These are phyloP conservation scores for Oncorhynchus keta DNA, from an alignment of 2,113 vertebrate species.

Conservation along the genomic window DNA sequence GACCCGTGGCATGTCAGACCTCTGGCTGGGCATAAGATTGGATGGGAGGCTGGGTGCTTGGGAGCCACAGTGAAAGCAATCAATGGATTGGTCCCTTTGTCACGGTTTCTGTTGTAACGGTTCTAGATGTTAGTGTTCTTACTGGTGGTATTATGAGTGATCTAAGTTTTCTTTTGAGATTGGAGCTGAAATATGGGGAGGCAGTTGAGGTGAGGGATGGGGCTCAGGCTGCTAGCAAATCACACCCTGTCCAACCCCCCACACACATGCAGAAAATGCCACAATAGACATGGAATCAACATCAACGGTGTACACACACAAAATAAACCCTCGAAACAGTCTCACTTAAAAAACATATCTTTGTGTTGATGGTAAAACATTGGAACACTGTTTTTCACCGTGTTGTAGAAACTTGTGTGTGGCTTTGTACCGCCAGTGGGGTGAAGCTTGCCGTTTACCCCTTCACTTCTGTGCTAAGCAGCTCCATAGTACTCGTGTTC, in stretches of 20 bases:
- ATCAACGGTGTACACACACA: no score
- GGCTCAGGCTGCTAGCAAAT: constrained; percentile 16
- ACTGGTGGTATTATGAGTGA: constrained; percentile 51
- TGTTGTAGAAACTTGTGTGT: constrained; percentile 44
- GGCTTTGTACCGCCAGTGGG: constrained; percentile 43
- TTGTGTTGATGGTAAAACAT: constrained; percentile 40
- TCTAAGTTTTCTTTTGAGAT: constrained; percentile 24
- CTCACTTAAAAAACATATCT: constrained; percentile 52
- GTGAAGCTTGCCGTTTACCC: constrained; percentile 20
- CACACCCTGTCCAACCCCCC: constrained; percentile 17
- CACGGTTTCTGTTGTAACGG: constrained; percentile 56
- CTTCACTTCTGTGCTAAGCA: constrained; percentile 31
- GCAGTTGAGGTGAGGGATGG: constrained; percentile 12
- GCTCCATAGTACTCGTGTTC: constrained; percentile 33
- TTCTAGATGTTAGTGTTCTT: constrained; percentile 60
- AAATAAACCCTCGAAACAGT: constrained; percentile 10
- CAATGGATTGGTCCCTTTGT: constrained; percentile 45
- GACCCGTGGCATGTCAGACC: neutral
- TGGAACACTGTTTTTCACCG: constrained; percentile 44
- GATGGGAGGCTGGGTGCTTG: constrained; percentile 41
- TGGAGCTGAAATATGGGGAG: constrained; percentile 38
- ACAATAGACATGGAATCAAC: constrained; percentile 3
- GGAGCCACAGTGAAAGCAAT: constrained; percentile 55
- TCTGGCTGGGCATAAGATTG: constrained; percentile 15
- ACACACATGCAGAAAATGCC: neutral